phyloP scores from a whole-genome alignment of 2,113 vertebrate genomes.

The Pipra filicauda region DNA sequence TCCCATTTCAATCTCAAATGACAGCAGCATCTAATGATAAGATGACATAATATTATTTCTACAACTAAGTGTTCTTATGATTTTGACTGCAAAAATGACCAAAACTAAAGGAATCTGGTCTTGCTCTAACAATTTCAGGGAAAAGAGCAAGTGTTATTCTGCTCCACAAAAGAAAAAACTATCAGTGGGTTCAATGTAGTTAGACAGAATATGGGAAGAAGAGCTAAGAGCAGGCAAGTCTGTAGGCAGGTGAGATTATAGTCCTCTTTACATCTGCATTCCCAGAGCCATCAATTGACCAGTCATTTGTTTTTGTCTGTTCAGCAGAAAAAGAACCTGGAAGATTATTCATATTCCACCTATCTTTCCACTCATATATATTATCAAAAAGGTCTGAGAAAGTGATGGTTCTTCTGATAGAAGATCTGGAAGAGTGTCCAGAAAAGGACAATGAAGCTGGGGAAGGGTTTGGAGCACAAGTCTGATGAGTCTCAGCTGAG shows the following conservation, averaged over 20 bases:
- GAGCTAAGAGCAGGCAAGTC: not conserved
- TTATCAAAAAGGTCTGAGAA: not conserved
- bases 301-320: not conserved
- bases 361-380: not conserved
- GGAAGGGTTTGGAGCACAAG: not conserved
- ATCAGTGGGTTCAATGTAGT: not conserved
- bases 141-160: not conserved
- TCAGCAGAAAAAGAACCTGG: not conserved
- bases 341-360: not conserved
- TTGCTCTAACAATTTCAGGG: not conserved
- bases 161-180: not conserved
- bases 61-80: not conserved
- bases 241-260: not conserved
- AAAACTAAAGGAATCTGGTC: not conserved
- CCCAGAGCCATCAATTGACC: not conserved
- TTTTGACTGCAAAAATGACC: not conserved
- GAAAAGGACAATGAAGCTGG: not conserved
- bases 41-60: not conserved
- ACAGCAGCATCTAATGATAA: not conserved
- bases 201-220: not conserved
- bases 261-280: not conserved
- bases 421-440: not conserved
- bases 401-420: not conserved
- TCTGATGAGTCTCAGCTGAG: not conserved
- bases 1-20: not conserved